Percentiles rank a stretch among this genome's conserved stretches.
Conservation (phyloP, 2,113 vertebrate species). For the Plectropomus leopardus region DNA sequence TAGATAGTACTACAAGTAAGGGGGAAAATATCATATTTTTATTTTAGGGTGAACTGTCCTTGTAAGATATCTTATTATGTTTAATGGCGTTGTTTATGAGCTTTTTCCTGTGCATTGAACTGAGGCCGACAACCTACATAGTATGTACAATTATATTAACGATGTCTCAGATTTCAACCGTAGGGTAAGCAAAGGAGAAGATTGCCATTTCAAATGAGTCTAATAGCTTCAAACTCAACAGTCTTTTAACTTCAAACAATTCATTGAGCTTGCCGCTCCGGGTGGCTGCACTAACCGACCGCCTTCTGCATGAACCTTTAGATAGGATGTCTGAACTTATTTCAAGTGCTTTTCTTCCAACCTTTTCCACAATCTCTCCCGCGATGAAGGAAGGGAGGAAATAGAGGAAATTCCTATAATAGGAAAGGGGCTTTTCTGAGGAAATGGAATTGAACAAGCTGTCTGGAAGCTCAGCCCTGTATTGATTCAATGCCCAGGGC, state of each 20-base stretch:
- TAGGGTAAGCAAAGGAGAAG: not conserved
- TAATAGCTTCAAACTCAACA: not conserved
- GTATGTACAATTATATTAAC: not conserved
- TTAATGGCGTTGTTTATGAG: not conserved
- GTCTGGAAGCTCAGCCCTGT: conserved; percentile 35
- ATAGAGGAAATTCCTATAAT: conserved; percentile 59
- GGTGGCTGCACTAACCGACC: conserved; percentile 1
- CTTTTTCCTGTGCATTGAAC: not conserved
- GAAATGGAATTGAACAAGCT: conserved; percentile 71
- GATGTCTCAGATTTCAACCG: not conserved
- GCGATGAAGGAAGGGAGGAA: conserved; percentile 26
- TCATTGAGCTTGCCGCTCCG: not conserved
- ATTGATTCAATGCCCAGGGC: conserved; percentile 49
- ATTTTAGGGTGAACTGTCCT: no score
- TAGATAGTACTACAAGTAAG: no score
- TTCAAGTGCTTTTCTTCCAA: conserved; percentile 41
- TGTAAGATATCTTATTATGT: not conserved
- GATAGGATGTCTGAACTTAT: conserved; percentile 27
- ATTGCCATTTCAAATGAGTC: conserved; percentile 8
- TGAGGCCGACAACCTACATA: not conserved
- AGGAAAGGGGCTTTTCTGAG: conserved; percentile 60
- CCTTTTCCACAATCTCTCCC: conserved; percentile 38
- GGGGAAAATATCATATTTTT: no score
- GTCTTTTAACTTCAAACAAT: conserved; percentile 19
- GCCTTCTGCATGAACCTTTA: conserved; percentile 14